A percentile compares a stretch with the other conserved stretches of the same genome.
Conservation (phyloP, 2,888 invertebrate genomes). For the Drosophila cracens region DNA sequence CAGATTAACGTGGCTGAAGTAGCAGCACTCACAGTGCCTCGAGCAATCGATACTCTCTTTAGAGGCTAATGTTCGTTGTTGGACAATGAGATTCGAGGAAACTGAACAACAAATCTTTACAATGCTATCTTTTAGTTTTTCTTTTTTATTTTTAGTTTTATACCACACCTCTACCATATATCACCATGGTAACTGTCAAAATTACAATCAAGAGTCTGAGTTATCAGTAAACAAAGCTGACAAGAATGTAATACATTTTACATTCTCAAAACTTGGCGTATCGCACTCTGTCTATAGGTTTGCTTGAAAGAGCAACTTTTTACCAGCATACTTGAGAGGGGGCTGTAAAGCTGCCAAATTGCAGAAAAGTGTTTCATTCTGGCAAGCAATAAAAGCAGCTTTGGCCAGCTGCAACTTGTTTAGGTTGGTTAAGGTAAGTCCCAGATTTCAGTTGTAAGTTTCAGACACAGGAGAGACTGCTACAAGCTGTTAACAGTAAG, state of each 20-base stretch:
- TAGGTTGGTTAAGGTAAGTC: constrained; percentile 17
- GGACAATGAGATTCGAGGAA: neutral
- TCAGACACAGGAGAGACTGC: neutral
- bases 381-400: constrained; percentile 55
- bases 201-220: neutral
- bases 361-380: constrained; percentile 54
- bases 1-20: neutral
- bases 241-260: constrained; percentile 19
- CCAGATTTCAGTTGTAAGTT: neutral
- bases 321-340: neutral
- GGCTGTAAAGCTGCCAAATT: constrained; percentile 26
- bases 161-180: neutral
- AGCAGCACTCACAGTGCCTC: neutral
- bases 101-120: neutral
- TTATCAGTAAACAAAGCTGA: neutral
- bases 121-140: neutral
- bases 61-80: neutral
- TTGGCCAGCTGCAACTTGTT: constrained; percentile 33
- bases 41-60: neutral
- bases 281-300: constrained; percentile 5
- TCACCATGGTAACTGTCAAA: neutral
- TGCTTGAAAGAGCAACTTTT: constrained; percentile 11
- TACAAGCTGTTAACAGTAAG: constrained; percentile 35
- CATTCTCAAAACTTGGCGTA: constrained; percentile 11
- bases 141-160: neutral